phyloP scores from a whole-genome alignment of 2,113 vertebrate species.

The Chloebia gouldiae region DNA sequence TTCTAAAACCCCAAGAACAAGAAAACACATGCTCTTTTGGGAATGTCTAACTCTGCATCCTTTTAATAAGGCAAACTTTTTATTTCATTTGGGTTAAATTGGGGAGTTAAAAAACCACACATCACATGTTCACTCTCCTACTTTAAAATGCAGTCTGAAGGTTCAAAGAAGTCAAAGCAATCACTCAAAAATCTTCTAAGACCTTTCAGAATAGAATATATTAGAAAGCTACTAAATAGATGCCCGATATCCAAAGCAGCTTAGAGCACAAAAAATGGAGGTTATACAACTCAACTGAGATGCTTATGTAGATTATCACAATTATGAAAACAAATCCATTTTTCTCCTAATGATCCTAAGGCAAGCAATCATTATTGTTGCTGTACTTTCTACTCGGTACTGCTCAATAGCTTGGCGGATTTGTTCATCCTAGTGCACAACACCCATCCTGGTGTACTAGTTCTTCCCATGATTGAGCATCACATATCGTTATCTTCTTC shows the following conservation, averaged over 20 bases:
- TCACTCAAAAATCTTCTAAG: slow-evolving; percentile 14
- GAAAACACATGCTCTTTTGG: neutral
- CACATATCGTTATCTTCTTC: neutral
- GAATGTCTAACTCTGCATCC: slow-evolving; percentile 1
- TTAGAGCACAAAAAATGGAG: neutral
- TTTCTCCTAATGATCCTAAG: neutral
- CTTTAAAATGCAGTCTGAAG: slow-evolving; percentile 22
- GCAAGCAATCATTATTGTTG: neutral
- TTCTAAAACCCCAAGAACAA: slow-evolving; percentile 31
- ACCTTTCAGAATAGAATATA: neutral
- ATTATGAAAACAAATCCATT: neutral
- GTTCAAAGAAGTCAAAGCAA: slow-evolving; percentile 26
- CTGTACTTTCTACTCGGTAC: neutral
- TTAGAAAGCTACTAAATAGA: neutral
- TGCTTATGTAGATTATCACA: neutral
- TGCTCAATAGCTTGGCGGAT: neutral
- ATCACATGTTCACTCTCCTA: neutral
- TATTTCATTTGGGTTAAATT: slow-evolving; percentile 26
- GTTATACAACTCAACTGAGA: neutral
- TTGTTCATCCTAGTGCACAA: neutral
- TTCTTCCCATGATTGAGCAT: neutral
- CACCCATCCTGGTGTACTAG: neutral
- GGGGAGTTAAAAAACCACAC: slow-evolving; percentile 24
- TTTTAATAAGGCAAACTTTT: slow-evolving; percentile 31
- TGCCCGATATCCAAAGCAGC: neutral